Percentiles rank a stretch among this genome's conserved stretches.
Evolutionary conservation across 2,888 invertebrate species (phyloP).

Genomic region (Macropis europaea): DNA sequence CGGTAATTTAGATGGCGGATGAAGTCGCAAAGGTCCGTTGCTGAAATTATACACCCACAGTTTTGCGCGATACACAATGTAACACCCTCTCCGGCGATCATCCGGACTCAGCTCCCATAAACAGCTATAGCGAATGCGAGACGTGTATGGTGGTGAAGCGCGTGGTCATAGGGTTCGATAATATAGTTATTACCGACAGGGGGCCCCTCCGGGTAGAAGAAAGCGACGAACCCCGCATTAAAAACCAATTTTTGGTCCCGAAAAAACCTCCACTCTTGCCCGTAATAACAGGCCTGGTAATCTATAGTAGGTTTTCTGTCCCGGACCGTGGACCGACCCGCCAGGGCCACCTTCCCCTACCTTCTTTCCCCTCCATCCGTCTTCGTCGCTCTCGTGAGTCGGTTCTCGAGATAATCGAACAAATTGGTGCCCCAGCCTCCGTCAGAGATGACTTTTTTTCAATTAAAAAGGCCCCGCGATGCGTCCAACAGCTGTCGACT

Average conservation of each 20-base stretch:
- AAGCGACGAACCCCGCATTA: conserved; percentile 78
- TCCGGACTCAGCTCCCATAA: conserved; percentile 25
- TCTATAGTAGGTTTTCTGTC: conserved; percentile 79
- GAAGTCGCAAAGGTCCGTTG: background rate
- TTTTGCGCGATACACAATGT: conserved; percentile 42
- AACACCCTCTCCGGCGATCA: conserved; percentile 37
- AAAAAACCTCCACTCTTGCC: conserved; percentile 76
- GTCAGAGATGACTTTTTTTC: conserved; percentile 71
- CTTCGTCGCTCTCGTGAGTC: conserved; percentile 24
- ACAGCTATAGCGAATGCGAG: conserved; percentile 7
- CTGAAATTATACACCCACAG: conserved; percentile 26
- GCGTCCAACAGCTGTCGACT: conserved; percentile 74
- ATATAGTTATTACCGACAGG: conserved; percentile 79
- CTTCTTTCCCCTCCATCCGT: background rate
- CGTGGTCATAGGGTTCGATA: conserved; percentile 74
- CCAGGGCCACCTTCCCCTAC: conserved; percentile 39
- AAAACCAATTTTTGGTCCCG: conserved; percentile 79
- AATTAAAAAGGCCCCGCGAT: conserved; percentile 71
- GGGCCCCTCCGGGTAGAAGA: conserved; percentile 70
- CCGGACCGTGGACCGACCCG: conserved; percentile 66
- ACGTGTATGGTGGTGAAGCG: conserved; percentile 47
- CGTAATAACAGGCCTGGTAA: conserved; percentile 79
- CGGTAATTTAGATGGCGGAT: background rate
- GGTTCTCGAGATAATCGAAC: conserved; percentile 70
- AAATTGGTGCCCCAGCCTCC: conserved; percentile 74